Evolutionary conservation across 2,888 invertebrate species (phyloP).

Genomic region (Lepidochrysops patricia): DNA sequence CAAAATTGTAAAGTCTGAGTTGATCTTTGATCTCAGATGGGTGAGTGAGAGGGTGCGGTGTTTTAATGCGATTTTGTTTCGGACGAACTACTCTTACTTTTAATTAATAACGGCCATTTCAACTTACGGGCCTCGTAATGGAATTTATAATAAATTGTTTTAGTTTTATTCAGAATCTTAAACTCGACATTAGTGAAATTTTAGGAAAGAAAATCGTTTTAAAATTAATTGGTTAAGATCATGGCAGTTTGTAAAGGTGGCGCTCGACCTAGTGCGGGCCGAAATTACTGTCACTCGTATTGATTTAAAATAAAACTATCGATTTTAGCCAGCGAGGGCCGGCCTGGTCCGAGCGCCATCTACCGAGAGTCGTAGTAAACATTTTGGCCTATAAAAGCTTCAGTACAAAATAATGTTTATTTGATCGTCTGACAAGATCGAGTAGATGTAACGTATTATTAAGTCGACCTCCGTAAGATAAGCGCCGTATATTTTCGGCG

Average conservation of each 20-base stretch:
- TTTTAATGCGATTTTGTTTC: slow-evolving; percentile 10
- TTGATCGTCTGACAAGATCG: background rate
- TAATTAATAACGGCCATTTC: too few relatives aligned
- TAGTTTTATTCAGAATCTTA: background rate
- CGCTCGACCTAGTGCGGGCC: background rate
- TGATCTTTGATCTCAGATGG: slow-evolving; percentile 68
- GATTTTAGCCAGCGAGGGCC: background rate
- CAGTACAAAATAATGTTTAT: slow-evolving; percentile 47
- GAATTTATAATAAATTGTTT: background rate
- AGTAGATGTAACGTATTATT: background rate
- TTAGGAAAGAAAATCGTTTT: background rate
- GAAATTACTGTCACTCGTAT: background rate
- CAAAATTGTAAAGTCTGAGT: slow-evolving; percentile 59
- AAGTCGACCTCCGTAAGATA: background rate
- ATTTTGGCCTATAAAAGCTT: slow-evolving; percentile 45
- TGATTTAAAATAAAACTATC: background rate
- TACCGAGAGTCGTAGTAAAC: slow-evolving; percentile 2
- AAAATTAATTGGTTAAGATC: background rate
- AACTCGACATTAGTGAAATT: background rate
- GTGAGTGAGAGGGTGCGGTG: slow-evolving; percentile 14
- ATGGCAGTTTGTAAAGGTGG: background rate
- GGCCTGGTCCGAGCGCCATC: background rate
- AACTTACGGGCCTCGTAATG: background rate
- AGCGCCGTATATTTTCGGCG: slow-evolving; percentile 28
- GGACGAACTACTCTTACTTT: too few relatives aligned